Conservation (phyloP, 2,797 vertebrate species). For the Squalus acanthias region DNA sequence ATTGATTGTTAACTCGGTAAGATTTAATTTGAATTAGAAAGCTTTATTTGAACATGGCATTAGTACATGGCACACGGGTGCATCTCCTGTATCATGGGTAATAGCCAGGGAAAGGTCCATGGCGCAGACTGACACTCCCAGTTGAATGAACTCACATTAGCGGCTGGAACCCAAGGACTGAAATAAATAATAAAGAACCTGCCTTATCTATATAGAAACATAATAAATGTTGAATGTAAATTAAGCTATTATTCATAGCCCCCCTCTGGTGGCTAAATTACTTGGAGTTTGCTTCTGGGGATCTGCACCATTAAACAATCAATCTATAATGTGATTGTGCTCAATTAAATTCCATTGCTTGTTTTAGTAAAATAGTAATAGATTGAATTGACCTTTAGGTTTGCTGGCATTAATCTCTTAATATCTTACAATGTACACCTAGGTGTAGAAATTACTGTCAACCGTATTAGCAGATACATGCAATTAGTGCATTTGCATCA, state of each 20-base stretch:
- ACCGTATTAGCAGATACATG: neutral
- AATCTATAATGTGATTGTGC: neutral
- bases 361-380: neutral
- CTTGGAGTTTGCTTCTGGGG: neutral
- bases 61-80: neutral
- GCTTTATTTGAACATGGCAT: neutral
- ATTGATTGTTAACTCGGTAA: neutral
- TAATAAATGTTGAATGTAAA: neutral
- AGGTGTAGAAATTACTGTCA: neutral
- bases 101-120: neutral
- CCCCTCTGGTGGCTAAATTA: neutral
- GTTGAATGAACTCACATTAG: neutral
- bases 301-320: neutral
- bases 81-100: neutral
- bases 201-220: neutral
- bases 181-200: neutral
- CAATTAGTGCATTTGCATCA: neutral
- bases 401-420: neutral
- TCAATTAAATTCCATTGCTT: conserved; percentile 9
- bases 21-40: neutral
- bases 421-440: neutral
- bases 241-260: neutral
- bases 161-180: neutral
- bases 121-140: neutral
- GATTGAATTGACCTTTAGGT: neutral